These are phyloP conservation scores for Aspidoscelis tigris DNA, from an alignment of 2,113 vertebrate species.

Conservation along the genomic window DNA sequence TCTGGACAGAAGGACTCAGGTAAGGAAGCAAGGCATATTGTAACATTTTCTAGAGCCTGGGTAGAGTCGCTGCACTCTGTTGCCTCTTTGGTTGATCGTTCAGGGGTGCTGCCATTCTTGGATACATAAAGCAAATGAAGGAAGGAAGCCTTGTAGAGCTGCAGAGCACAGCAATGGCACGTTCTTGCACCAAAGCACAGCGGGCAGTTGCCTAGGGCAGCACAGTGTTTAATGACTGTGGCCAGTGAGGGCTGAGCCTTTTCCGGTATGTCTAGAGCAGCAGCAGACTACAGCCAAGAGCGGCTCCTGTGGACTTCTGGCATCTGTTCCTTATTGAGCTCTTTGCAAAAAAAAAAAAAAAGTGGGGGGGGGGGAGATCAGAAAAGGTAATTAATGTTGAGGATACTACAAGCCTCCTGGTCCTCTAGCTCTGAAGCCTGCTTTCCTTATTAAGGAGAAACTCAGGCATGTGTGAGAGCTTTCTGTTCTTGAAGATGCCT, in stretches of 20 bases:
- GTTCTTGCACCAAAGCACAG: neutral
- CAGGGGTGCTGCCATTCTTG: neutral
- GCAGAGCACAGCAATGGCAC: neutral
- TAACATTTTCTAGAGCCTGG: neutral
- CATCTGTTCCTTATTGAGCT: conserved; percentile 18
- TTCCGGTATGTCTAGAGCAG: conserved; percentile 20
- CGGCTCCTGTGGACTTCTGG: neutral
- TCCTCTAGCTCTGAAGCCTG: neutral
- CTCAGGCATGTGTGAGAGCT: neutral
- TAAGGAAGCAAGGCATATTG: neutral
- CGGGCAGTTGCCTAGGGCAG: conserved; percentile 17
- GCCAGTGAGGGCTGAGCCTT: neutral
- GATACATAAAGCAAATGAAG: neutral
- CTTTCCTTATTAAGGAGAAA: neutral
- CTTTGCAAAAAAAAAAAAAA: conserved; percentile 11
- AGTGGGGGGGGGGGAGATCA: neutral
- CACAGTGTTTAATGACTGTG: neutral
- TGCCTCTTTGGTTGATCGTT: neutral
- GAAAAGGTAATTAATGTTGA: conserved; percentile 1
- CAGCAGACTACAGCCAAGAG: neutral
- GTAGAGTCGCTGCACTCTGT: neutral
- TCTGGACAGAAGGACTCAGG: neutral
- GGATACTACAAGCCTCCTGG: neutral
- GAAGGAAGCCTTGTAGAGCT: neutral
- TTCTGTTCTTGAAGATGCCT: neutral